Percentiles rank a stretch among this genome's conserved stretches.
These are phyloP conservation scores for Eupithecia tripunctaria DNA, from an alignment of 2,888 invertebrate genomes.

Conservation along the genomic window DNA sequence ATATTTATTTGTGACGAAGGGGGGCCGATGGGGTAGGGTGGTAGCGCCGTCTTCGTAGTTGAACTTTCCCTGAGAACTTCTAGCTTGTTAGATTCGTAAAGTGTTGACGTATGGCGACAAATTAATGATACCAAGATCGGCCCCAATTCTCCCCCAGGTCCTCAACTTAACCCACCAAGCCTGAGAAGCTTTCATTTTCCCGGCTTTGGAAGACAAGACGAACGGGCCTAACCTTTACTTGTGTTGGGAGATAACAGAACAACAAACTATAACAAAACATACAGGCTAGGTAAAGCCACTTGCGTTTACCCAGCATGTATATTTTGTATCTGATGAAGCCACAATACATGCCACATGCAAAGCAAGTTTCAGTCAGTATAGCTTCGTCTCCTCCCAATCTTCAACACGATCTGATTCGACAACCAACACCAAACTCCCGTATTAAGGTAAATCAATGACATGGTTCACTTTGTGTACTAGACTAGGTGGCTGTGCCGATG, in stretches of 20 bases:
- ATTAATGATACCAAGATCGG: constrained; percentile 44
- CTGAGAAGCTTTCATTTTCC: neutral
- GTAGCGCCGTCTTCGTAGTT: constrained; percentile 54
- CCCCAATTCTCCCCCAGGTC: neutral
- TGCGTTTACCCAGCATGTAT: too few species aligned
- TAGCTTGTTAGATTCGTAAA: constrained; percentile 61
- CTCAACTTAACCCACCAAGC: neutral
- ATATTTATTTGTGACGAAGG: constrained; percentile 79
- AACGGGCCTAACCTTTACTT: neutral
- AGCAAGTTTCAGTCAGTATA: neutral
- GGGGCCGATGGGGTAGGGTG: constrained; percentile 57
- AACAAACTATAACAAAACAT: neutral
- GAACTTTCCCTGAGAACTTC: constrained; percentile 68
- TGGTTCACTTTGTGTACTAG: constrained; percentile 6
- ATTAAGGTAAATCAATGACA: constrained; percentile 15
- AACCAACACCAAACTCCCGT: neutral
- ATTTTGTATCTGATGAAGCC: too few species aligned
- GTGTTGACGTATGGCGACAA: constrained; percentile 41
- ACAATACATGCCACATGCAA: neutral
- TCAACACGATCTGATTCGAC: neutral
- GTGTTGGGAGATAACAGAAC: neutral
- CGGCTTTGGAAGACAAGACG: neutral
- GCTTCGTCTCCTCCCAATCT: neutral
- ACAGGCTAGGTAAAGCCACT: neutral
- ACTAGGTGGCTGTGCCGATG: neutral